Conservation (phyloP, 2,888 invertebrate species). For the Campoplex nolae region DNA sequence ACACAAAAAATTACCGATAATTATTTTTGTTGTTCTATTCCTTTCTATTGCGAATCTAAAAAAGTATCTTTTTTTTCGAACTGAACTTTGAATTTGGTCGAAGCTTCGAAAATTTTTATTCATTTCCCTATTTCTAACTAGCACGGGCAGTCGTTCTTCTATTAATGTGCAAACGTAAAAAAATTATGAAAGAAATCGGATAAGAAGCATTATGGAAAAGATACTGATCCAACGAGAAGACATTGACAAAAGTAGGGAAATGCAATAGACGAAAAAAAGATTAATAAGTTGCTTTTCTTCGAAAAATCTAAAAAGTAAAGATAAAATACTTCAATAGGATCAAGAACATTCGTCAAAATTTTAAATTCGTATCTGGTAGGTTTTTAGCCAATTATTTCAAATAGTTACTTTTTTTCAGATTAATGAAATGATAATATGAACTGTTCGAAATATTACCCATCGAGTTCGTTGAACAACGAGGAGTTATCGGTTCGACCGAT, state of each 20-base stretch:
- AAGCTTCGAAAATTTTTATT: neutral
- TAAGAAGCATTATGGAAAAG: neutral
- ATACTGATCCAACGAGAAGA: neutral
- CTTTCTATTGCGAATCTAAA: neutral
- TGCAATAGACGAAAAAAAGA: neutral
- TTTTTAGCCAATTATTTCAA: neutral
- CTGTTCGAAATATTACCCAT: constrained; percentile 69
- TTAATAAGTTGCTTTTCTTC: neutral
- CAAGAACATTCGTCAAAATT: neutral
- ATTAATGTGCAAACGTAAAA: neutral
- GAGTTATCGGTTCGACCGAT: constrained; percentile 69
- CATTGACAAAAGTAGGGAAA: neutral
- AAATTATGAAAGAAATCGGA: neutral
- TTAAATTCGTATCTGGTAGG: too few species aligned
- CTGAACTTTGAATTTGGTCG: neutral
- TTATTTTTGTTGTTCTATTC: neutral
- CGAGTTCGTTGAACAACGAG: constrained; percentile 69
- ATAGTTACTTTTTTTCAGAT: neutral
- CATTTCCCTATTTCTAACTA: neutral
- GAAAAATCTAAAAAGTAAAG: neutral
- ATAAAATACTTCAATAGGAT: neutral
- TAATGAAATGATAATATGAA: neutral
- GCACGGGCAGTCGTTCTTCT: too few species aligned
- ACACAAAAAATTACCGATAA: neutral
- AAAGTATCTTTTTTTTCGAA: neutral